phyloP scores from a whole-genome alignment of 2,888 invertebrate species.

The Erebia epiphron region DNA sequence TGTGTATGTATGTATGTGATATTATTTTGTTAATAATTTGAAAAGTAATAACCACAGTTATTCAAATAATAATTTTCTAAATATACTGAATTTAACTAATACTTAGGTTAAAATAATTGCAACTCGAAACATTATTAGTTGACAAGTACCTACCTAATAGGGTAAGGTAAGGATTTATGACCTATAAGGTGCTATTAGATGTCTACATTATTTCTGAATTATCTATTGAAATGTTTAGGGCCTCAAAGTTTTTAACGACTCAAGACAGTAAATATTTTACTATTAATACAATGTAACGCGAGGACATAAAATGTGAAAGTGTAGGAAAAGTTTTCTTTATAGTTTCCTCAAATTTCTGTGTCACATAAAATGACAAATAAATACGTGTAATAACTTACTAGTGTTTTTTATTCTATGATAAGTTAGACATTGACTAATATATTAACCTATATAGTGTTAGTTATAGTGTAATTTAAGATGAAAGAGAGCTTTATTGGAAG shows the following conservation, averaged over 20 bases:
- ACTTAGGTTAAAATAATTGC: too few species aligned
- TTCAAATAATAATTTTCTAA: too few species aligned
- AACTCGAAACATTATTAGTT: too few species aligned
- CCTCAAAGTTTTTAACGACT: conserved; percentile 7
- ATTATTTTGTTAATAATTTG: too few species aligned
- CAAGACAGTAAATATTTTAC: conserved; percentile 1
- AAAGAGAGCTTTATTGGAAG: too few species aligned
- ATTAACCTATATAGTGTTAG: too few species aligned
- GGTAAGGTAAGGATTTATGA: conserved; percentile 1
- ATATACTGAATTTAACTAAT: too few species aligned
- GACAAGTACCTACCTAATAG: neutral
- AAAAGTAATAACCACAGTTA: too few species aligned
- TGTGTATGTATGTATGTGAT: too few species aligned
- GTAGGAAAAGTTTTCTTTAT: conserved; percentile 2
- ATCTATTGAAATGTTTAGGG: conserved; percentile 16
- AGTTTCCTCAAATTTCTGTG: neutral
- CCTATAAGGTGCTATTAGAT: neutral
- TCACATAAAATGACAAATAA: neutral
- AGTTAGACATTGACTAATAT: too few species aligned
- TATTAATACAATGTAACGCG: conserved; percentile 28
- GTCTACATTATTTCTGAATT: conserved; percentile 4
- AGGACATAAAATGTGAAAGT: conserved; percentile 18
- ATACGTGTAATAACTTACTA: neutral
- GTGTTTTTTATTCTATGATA: too few species aligned
- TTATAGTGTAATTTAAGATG: too few species aligned